Conservation (phyloP, 2,797 vertebrate species). For the Protosalanx chinensis region DNA sequence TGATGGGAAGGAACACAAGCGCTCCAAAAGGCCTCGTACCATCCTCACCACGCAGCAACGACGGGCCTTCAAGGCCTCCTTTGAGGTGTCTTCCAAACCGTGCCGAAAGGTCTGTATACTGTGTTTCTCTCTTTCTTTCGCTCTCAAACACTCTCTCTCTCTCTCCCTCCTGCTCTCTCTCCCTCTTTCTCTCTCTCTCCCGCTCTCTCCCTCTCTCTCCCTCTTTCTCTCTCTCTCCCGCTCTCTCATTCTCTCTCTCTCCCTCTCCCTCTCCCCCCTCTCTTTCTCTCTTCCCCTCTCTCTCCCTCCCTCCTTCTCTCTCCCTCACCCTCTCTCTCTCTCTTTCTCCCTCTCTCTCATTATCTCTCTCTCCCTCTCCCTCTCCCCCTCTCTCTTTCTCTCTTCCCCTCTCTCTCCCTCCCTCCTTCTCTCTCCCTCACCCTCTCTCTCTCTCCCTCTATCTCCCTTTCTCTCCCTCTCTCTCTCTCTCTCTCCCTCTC, state of each 20-base stretch:
- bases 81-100: conserved; percentile 90
- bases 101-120: conserved; percentile 80
- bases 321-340: no score
- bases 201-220: not conserved
- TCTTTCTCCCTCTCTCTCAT: no score
- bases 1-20: conserved; percentile 84
- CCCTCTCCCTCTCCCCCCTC: no score
- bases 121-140: conserved; percentile 1
- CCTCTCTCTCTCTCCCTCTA: no score
- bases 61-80: conserved; percentile 88
- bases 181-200: conserved; percentile 11
- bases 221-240: not conserved
- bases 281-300: not conserved
- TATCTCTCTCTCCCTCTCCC: not conserved
- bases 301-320: conserved; percentile 3
- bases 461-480: no score
- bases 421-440: no score
- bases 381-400: no score
- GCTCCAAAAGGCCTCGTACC: conserved; percentile 87
- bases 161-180: no score
- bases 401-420: no score
- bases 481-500: no score
- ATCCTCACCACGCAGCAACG: conserved; percentile 90
- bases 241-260: not conserved
- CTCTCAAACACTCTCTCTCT: conserved; percentile 11